Conservation (phyloP, 2,113 vertebrate species). For the Picathartes gymnocephalus region DNA sequence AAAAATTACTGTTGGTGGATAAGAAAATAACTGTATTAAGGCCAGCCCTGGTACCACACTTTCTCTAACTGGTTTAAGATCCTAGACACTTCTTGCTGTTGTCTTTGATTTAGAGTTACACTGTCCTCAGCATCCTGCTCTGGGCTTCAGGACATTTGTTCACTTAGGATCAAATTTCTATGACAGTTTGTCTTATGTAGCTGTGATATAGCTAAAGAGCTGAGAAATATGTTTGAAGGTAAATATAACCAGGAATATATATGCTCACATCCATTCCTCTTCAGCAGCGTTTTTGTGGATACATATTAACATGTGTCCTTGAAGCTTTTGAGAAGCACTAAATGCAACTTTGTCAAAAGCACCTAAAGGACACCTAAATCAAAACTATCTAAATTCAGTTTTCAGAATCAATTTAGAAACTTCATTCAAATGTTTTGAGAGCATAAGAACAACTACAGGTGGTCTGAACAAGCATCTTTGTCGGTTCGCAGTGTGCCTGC, state of each 20-base stretch:
- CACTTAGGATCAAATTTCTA: not conserved
- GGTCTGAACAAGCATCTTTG: not conserved
- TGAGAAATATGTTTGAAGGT: not conserved
- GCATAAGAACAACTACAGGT: not conserved
- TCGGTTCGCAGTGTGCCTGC: not conserved
- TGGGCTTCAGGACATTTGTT: not conserved
- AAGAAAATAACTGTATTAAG: not conserved
- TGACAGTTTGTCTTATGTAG: not conserved
- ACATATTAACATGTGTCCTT: not conserved
- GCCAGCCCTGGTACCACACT: not conserved
- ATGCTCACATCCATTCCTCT: not conserved
- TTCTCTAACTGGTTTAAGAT: not conserved
- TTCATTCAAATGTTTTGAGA: not conserved
- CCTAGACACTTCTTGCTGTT: not conserved
- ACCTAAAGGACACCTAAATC: not conserved
- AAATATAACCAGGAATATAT: not conserved
- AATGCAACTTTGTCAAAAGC: not conserved
- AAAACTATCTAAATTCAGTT: not conserved
- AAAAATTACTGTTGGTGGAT: not conserved
- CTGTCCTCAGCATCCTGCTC: not conserved
- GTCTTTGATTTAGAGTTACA: not conserved
- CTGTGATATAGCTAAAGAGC: not conserved
- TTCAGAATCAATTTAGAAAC: not conserved
- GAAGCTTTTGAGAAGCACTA: not conserved
- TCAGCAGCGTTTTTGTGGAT: not conserved